phyloP scores from a whole-genome alignment of 2,888 invertebrate species.

The Thereva nobilitata region DNA sequence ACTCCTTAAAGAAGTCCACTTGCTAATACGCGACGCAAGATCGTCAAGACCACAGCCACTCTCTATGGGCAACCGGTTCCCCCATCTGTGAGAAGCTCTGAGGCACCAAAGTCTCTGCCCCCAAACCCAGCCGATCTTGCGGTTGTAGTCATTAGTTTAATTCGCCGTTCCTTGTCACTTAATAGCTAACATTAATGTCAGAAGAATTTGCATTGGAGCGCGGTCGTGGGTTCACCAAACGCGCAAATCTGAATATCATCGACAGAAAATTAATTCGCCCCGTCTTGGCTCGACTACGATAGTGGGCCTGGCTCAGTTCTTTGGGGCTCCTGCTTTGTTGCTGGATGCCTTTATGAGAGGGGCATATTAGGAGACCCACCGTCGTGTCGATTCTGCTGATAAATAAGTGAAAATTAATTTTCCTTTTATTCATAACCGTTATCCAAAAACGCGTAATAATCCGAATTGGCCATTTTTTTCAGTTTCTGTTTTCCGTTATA shows the following conservation, averaged over 20 bases:
- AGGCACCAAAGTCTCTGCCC: not conserved
- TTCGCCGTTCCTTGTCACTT: constrained; percentile 40
- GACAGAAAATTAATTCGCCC: constrained; percentile 35
- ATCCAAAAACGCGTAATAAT: too few relatives aligned
- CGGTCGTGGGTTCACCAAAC: constrained; percentile 35
- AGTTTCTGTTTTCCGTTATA: too few relatives aligned
- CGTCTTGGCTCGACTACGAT: constrained; percentile 1
- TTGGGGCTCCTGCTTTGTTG: not conserved
- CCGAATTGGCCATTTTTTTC: too few relatives aligned
- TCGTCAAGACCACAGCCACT: constrained; percentile 13
- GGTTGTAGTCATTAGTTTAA: constrained; percentile 37
- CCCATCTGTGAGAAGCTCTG: constrained; percentile 6
- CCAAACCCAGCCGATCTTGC: constrained; percentile 2
- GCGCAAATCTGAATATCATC: constrained; percentile 31
- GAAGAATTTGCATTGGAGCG: constrained; percentile 35
- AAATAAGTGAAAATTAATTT: constrained; percentile 23
- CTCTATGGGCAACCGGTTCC: constrained; percentile 29
- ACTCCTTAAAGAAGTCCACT: not conserved
- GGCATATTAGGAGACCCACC: constrained; percentile 2
- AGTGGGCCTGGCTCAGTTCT: not conserved
- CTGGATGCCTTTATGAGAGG: not conserved
- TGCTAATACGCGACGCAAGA: constrained; percentile 6
- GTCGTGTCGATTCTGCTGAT: constrained; percentile 25
- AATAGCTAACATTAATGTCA: constrained; percentile 41
- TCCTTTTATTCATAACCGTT: not conserved